Evolutionary conservation across 2,797 vertebrate species (phyloP).

Genomic region (Micrastur ruficollis): DNA sequence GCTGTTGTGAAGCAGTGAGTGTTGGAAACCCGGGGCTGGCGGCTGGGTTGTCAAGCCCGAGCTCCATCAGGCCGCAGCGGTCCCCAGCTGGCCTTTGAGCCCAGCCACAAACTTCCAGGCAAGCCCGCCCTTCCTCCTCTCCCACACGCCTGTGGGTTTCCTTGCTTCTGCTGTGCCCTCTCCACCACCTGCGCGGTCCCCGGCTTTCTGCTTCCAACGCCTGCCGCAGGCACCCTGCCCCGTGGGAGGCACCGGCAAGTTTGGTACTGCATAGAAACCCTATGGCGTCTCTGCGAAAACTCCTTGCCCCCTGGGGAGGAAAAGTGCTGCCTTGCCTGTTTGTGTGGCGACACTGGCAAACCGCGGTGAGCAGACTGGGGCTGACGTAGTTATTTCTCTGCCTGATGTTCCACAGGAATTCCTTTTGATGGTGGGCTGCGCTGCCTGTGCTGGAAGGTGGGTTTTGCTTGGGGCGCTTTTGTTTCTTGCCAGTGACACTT

Average conservation of each 20-base stretch:
- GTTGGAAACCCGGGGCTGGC: background rate
- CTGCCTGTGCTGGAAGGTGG: conserved; percentile 96
- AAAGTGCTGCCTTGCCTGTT: background rate
- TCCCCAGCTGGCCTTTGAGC: background rate
- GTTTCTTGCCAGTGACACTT: background rate
- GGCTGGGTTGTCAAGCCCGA: background rate
- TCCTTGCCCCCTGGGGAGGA: background rate
- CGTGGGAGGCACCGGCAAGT: background rate
- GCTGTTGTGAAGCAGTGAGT: background rate
- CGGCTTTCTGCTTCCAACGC: background rate
- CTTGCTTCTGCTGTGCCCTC: background rate
- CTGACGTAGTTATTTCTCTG: conserved; percentile 25
- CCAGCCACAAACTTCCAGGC: background rate
- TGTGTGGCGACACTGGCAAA: background rate
- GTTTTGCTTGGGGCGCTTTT: conserved; percentile 49
- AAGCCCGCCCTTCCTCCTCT: background rate
- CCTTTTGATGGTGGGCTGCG: conserved; percentile 95
- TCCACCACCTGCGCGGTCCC: background rate
- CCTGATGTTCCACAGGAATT: conserved; percentile 81
- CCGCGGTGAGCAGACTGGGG: background rate
- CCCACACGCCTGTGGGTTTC: fast-evolving
- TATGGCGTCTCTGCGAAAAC: background rate
- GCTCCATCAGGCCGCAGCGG: background rate
- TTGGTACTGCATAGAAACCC: background rate
- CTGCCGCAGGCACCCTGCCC: background rate